These are phyloP conservation scores for Lutjanus argentimaculatus DNA, from an alignment of 2,797 vertebrate species.

Conservation along the genomic window DNA sequence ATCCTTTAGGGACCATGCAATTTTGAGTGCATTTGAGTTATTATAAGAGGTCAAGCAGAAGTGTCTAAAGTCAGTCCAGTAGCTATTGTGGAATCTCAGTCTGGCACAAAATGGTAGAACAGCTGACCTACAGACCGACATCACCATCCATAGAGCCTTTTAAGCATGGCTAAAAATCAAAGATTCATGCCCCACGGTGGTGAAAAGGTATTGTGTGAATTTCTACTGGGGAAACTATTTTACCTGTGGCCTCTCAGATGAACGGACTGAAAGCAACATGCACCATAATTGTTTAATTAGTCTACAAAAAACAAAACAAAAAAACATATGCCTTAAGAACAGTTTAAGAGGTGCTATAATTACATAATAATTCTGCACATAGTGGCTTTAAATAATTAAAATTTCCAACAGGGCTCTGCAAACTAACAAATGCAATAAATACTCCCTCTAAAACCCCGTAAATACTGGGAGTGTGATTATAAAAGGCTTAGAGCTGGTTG, in stretches of 20 bases:
- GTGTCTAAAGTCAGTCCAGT: background rate
- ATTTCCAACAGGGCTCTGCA: background rate
- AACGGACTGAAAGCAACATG: background rate
- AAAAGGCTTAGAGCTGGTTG: slow-evolving; percentile 23
- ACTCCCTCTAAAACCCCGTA: background rate
- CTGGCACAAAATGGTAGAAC: background rate
- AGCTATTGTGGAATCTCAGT: background rate
- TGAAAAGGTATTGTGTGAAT: too few species aligned
- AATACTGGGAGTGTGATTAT: slow-evolving; percentile 14
- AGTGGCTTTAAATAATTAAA: slow-evolving; percentile 20
- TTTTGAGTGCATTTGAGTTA: too few species aligned
- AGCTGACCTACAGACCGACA: background rate
- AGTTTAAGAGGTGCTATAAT: slow-evolving; percentile 16
- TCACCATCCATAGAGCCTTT: background rate
- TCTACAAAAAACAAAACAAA: background rate
- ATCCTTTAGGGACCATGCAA: background rate
- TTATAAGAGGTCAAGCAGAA: too few species aligned
- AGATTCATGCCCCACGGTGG: background rate
- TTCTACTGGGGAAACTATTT: background rate
- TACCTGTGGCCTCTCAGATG: too few species aligned
- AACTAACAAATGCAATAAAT: slow-evolving; percentile 12
- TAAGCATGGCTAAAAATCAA: background rate
- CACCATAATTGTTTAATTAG: slow-evolving; percentile 18
- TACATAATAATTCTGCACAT: slow-evolving; percentile 1
- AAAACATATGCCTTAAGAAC: background rate